Conservation (phyloP, 2,888 invertebrate genomes). For the Apodemia zela region DNA sequence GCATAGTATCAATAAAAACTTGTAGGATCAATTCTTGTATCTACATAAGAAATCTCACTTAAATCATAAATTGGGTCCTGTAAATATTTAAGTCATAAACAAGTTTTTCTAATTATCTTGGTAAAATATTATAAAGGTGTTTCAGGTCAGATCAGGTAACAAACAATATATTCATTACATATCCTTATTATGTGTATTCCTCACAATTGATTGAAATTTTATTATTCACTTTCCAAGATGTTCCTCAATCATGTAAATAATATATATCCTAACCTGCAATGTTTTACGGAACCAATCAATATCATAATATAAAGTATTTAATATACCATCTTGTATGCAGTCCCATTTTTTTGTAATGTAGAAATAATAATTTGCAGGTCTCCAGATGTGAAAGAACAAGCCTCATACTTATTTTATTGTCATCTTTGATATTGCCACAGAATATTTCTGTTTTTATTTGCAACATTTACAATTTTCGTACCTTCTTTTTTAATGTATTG, state of each 20-base stretch:
- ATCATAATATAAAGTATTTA: not conserved
- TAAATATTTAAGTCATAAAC: not conserved
- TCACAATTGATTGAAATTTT: not conserved
- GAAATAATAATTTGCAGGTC: conserved; percentile 1
- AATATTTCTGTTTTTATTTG: not conserved
- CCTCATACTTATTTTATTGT: not conserved
- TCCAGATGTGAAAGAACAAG: conserved; percentile 5
- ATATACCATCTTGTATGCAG: not conserved
- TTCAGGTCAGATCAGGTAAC: not conserved
- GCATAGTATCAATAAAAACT: conserved; percentile 9
- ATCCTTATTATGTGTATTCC: not conserved
- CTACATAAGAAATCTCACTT: not conserved
- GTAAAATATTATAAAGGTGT: not conserved
- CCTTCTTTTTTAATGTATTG: not conserved
- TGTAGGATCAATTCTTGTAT: conserved; percentile 1
- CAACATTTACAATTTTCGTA: not conserved
- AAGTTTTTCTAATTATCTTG: not conserved
- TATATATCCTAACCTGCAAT: not conserved
- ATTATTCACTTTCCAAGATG: not conserved
- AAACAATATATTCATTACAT: conserved; percentile 6
- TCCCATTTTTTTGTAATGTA: conserved; percentile 1
- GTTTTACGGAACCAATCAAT: not conserved
- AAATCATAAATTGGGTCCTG: conserved; percentile 6
- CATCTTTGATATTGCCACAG: not conserved
- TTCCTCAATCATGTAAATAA: not conserved